Evolutionary conservation across 2,797 vertebrate species (phyloP), one percentile per base, ranked within the genome.

Genomic region (Parauchenoglanis ngamensis): DNA sequence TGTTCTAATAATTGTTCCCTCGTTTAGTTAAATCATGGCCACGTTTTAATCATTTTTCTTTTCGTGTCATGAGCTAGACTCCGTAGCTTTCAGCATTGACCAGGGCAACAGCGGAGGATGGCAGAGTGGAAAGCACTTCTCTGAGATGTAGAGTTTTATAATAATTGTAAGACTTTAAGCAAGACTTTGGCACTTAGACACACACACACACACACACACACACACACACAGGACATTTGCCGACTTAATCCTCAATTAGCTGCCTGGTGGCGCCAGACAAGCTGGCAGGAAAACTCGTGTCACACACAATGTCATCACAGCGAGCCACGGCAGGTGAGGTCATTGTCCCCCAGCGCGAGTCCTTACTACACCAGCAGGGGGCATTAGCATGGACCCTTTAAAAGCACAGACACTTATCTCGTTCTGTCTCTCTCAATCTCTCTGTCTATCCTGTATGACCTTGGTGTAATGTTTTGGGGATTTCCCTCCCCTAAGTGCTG

Each of bases 241-340:
- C 75, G 75, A 89, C 44, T 87, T 88, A 88, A 80, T 88, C 83
- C 87, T 89, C 76, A 72, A 90, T 91, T 89, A 90, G 88, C 85
- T 90, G 78, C 85, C 72, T 78, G 40, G 86, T 87, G 89, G 87
- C 84, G 89, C 87, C 85, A 83, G 88, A 67, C 86, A 68, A 88
- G 82, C 88, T 89, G 86, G 88, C 88, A 89, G 89, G 86, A 85
- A 87, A 90, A 83, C 87, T 72, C 7, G 15, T 91, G 90, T 90
- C 89, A 79, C 87, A 67, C 83, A 56, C 63, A 2, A 86, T 90
- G 89, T 89, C 87, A 89, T 88, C 87, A 89, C 86, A 87, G 81
- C 88, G 57, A 87, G 70, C 87, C 88, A 86, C 84, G 67, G 84
- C 68, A 70, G 85, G 86, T 90, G 91, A 90, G 86, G 89, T 90